These are phyloP conservation scores for Pithys albifrons DNA, from an alignment of 2,113 vertebrate species.

Conservation along the genomic window DNA sequence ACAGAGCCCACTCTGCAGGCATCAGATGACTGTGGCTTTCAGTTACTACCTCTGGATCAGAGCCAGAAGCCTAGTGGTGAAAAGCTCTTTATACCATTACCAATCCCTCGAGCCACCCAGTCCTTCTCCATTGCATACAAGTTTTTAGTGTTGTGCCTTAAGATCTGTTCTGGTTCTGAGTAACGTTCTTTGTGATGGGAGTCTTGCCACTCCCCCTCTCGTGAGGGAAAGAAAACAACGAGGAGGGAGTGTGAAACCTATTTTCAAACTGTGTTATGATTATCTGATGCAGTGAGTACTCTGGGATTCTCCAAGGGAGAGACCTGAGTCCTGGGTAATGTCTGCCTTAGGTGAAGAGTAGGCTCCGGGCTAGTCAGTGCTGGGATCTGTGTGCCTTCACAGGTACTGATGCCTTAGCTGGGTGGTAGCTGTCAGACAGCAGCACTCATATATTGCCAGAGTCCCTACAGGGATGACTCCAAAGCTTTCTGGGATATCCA, in stretches of 20 bases:
- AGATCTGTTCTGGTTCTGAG: conserved; percentile 61
- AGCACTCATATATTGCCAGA: background rate
- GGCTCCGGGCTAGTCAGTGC: background rate
- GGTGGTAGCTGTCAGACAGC: background rate
- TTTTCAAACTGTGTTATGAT: conserved; percentile 27
- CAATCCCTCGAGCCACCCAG: conserved; percentile 61
- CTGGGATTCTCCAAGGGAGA: background rate
- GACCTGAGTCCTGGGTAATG: background rate
- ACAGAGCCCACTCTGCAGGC: conserved; percentile 62
- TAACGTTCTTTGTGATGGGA: conserved; percentile 58
- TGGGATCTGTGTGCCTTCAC: background rate
- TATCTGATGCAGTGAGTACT: background rate
- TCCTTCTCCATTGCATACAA: conserved; percentile 64
- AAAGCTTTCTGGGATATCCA: background rate
- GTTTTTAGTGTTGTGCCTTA: conserved; percentile 59
- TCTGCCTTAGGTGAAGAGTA: background rate
- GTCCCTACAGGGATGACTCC: background rate
- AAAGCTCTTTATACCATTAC: conserved; percentile 73
- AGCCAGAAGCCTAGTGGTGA: conserved; percentile 70
- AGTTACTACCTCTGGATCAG: conserved; percentile 67
- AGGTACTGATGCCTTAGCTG: background rate
- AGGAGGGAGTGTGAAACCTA: conserved; percentile 39
- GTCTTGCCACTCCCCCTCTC: conserved; percentile 54
- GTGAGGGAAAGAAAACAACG: background rate
- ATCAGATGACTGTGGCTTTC: conserved; percentile 73